Evolutionary conservation across 2,113 vertebrate species (phyloP).

Genomic region (Mormyrus iriodes): DNA sequence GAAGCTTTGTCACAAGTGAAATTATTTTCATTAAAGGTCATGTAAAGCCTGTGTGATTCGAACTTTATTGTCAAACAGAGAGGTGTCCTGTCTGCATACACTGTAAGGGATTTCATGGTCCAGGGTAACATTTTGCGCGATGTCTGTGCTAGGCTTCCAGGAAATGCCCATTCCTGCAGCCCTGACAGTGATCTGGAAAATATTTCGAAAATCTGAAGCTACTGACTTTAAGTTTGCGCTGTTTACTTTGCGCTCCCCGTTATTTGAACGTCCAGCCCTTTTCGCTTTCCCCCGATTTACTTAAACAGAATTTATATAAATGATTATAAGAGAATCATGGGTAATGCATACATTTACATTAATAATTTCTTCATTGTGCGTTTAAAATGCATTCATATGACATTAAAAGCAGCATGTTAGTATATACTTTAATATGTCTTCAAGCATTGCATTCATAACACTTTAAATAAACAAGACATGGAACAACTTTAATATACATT

Average conservation of each 20-base stretch:
- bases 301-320: neutral
- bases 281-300: neutral
- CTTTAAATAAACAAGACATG: no score
- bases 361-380: neutral
- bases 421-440: no score
- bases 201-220: neutral
- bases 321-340: neutral
- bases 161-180: neutral
- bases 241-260: neutral
- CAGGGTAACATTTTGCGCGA: neutral
- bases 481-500: no score
- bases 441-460: no score
- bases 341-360: neutral
- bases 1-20: neutral
- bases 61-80: neutral
- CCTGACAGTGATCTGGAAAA: neutral
- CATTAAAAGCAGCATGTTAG: no score
- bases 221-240: neutral
- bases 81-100: neutral
- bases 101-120: neutral
- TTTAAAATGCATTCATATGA: neutral
- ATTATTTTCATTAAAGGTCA: slow-evolving; percentile 7
- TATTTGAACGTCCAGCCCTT: neutral
- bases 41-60: neutral
- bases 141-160: neutral